These are phyloP conservation scores for Iguana delicatissima DNA, from an alignment of 2,797 vertebrate genomes.

Conservation along the genomic window DNA sequence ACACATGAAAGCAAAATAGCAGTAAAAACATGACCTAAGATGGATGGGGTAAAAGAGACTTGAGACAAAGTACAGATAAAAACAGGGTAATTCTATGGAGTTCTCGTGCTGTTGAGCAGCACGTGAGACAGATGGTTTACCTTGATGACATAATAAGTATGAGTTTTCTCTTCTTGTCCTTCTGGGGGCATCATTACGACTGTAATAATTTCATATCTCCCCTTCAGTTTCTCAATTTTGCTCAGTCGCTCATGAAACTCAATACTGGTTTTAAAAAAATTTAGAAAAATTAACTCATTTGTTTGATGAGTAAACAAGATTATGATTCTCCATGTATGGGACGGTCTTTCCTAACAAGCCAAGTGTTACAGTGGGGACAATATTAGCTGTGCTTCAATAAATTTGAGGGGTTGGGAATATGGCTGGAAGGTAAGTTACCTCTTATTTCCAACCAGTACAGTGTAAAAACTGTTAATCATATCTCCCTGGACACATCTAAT, in stretches of 20 bases:
- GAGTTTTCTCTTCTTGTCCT: conserved; percentile 89
- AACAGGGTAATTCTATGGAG: neutral
- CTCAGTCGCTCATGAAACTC: conserved; percentile 88
- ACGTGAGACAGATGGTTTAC: conserved; percentile 77
- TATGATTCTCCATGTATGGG: neutral
- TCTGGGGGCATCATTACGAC: conserved; percentile 86
- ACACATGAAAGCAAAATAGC: neutral
- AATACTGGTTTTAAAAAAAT: conserved; percentile 76
- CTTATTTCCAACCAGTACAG: neutral
- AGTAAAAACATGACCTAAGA: conserved; percentile 15
- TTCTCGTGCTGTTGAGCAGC: neutral
- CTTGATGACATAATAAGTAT: conserved; percentile 90
- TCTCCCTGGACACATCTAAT: no score
- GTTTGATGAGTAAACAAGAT: conserved; percentile 4
- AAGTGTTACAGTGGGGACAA: neutral
- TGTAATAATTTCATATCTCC: conserved; percentile 88
- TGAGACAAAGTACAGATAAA: neutral
- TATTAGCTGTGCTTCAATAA: no score
- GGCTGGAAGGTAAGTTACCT: neutral
- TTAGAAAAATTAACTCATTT: conserved; percentile 8
- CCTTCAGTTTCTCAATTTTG: conserved; percentile 89
- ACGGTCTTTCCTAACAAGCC: neutral
- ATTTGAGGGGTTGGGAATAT: neutral
- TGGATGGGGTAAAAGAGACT: neutral
- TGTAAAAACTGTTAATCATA: no score